Evolutionary conservation across 92 coral and sea anemone genomes (phyloP).

Genomic region (Isaurus tuberculatus): DNA sequence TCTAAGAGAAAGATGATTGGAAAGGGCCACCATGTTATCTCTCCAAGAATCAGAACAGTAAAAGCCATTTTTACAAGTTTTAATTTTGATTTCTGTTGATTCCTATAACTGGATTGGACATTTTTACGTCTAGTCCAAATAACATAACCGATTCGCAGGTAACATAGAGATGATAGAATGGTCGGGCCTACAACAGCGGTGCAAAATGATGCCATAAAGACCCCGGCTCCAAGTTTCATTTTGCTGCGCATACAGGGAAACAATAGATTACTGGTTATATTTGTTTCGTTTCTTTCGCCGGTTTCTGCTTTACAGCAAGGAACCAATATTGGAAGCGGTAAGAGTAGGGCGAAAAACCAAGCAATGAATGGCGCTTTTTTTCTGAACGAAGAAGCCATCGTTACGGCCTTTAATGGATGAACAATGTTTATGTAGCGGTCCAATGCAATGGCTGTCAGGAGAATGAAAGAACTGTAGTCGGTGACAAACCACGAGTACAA

Average conservation of each 20-base stretch:
- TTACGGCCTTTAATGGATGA: constrained; percentile 24
- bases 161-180: constrained; percentile 8
- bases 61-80: constrained; percentile 36
- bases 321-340: constrained; percentile 8
- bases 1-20: background rate
- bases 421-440: constrained; percentile 42
- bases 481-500: constrained; percentile 2
- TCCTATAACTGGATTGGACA: background rate
- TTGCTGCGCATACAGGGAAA: background rate
- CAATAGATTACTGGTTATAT: background rate
- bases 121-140: constrained; percentile 21
- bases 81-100: constrained; percentile 5
- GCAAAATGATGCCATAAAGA: constrained; percentile 2
- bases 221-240: constrained; percentile 11
- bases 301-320: background rate
- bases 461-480: background rate
- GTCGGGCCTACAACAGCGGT: background rate
- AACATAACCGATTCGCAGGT: background rate
- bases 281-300: background rate
- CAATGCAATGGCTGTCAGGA: constrained; percentile 22
- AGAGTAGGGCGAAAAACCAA: constrained; percentile 14
- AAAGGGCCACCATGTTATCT: constrained; percentile 21
- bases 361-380: constrained; percentile 34
- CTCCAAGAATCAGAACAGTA: constrained; percentile 6
- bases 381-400: background rate